Percentiles rank a stretch among this genome's conserved stretches.
Evolutionary conservation across 92 coral and sea anemone genomes (phyloP).

Genomic region (Hydrozoanthus gracilis): DNA sequence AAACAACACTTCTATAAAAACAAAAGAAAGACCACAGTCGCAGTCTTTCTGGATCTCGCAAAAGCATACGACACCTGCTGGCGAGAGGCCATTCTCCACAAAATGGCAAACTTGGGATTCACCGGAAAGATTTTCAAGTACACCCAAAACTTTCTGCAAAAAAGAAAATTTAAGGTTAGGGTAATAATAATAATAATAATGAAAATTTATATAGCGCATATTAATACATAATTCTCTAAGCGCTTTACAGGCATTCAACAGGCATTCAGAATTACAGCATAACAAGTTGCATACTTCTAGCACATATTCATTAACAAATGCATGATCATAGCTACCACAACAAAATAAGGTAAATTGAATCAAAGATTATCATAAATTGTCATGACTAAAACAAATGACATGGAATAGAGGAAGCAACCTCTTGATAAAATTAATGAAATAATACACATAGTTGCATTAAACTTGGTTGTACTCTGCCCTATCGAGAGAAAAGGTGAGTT

Average conservation of each 20-base stretch:
- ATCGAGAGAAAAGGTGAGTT: slow-evolving; percentile 14
- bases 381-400: slow-evolving; percentile 24
- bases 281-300: slow-evolving; percentile 21
- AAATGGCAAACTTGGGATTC: background rate
- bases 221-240: slow-evolving; percentile 23
- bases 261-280: slow-evolving; percentile 13
- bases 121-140: background rate
- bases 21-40: background rate
- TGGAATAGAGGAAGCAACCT: slow-evolving; percentile 19
- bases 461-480: background rate
- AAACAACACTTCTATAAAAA: slow-evolving; percentile 6
- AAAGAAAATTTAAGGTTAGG: background rate
- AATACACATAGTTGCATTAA: slow-evolving; percentile 19
- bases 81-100: slow-evolving; percentile 17
- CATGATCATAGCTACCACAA: slow-evolving; percentile 19
- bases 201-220: too few relatives aligned
- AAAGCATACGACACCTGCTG: slow-evolving; percentile 7
- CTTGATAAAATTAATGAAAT: slow-evolving; percentile 17
- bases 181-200: background rate
- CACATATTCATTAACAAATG: slow-evolving; percentile 1
- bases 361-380: slow-evolving; percentile 23
- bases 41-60: background rate
- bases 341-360: slow-evolving; percentile 23
- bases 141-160: background rate
- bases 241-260: slow-evolving; percentile 21